phyloP scores from a whole-genome alignment of 37 sponge, comb jelly and placozoan species.

The Axinella damicornis region DNA sequence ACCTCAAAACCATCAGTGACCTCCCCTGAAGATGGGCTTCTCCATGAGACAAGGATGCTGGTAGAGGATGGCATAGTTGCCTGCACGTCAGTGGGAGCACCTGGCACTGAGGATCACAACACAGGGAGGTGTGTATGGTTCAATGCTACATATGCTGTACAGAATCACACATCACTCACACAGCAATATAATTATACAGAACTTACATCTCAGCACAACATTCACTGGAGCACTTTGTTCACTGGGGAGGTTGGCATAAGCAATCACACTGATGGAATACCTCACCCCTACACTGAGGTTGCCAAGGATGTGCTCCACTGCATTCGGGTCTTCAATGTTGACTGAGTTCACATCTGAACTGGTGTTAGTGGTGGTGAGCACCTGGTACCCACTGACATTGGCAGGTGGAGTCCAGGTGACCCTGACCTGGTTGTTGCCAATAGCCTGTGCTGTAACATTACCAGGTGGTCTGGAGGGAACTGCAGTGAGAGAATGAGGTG shows the following conservation, averaged over 20 bases:
- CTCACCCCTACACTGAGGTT: background rate
- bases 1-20: slow-evolving; percentile 6
- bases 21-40: background rate
- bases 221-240: background rate
- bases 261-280: slow-evolving; percentile 37
- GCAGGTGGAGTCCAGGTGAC: background rate
- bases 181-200: no score
- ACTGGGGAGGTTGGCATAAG: slow-evolving; percentile 21
- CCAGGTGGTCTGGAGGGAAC: background rate
- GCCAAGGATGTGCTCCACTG: background rate
- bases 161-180: no score
- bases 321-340: background rate
- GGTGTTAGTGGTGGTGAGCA: background rate
- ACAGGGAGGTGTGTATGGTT: background rate
- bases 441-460: background rate
- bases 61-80: background rate
- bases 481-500: background rate
- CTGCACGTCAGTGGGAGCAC: slow-evolving; percentile 14
- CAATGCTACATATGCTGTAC: no score
- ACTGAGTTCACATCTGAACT: background rate
- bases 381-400: background rate
- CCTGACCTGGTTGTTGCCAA: slow-evolving; percentile 4
- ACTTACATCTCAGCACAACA: slow-evolving; percentile 33
- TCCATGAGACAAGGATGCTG: slow-evolving; percentile 7
- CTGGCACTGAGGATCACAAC: slow-evolving; percentile 13